Conservation (phyloP, 2,888 invertebrate species). For the Caradrina clavipalpis region DNA sequence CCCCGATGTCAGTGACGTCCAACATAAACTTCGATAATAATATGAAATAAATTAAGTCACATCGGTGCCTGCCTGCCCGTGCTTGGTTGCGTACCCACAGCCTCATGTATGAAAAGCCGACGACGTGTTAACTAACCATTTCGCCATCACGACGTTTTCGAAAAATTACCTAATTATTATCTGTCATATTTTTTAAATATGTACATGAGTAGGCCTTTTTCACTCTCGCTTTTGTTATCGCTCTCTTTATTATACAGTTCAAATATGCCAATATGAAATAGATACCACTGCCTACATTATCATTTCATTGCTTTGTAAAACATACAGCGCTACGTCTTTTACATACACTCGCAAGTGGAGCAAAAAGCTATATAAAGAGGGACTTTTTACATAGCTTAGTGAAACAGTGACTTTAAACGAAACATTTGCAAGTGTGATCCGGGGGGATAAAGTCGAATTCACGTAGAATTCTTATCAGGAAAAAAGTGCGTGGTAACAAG, state of each 20-base stretch:
- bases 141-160: too few relatives aligned
- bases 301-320: conserved; percentile 35
- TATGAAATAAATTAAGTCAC: too few relatives aligned
- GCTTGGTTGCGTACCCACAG: too few relatives aligned
- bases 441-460: conserved; percentile 10
- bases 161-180: too few relatives aligned
- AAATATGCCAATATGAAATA: not conserved
- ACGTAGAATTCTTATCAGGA: conserved; percentile 13
- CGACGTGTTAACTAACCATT: too few relatives aligned
- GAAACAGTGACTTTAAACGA: conserved; percentile 20
- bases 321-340: not conserved
- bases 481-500: conserved; percentile 14
- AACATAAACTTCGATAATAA: too few relatives aligned
- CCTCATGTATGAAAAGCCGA: too few relatives aligned
- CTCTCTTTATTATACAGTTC: not conserved
- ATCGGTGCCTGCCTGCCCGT: too few relatives aligned
- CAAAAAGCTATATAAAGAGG: not conserved
- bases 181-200: too few relatives aligned
- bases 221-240: not conserved
- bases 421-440: conserved; percentile 54
- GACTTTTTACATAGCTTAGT: conserved; percentile 29
- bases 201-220: not conserved
- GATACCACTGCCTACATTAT: conserved; percentile 20
- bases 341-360: not conserved
- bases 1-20: too few relatives aligned